These are phyloP conservation scores for Drosophila kohkoa DNA, from an alignment of 1,140 invertebrate species.

Conservation along the genomic window DNA sequence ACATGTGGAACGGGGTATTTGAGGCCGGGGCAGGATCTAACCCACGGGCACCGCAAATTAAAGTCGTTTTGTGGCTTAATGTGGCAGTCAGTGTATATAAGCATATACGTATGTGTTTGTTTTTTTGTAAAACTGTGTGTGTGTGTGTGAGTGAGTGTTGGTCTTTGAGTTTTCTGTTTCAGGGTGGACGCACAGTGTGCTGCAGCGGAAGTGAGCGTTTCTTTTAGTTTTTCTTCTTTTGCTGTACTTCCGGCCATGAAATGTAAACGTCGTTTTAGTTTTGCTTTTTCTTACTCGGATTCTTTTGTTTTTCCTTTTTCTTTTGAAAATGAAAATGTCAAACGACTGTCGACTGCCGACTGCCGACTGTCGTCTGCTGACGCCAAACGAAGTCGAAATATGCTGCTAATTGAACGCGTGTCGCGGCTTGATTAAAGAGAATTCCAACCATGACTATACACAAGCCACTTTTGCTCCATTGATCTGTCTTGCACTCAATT, in stretches of 20 bases:
- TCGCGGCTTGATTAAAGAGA: constrained; percentile 41
- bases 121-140: constrained; percentile 12
- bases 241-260: constrained; percentile 73
- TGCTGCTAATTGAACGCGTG: constrained; percentile 69
- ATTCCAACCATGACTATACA: background rate
- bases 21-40: constrained; percentile 14
- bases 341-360: constrained; percentile 35
- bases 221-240: constrained; percentile 61
- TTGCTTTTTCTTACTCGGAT: constrained; percentile 24
- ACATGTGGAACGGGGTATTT: constrained; percentile 18
- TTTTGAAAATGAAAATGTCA: constrained; percentile 68
- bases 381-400: constrained; percentile 32
- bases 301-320: constrained; percentile 19
- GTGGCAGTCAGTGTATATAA: constrained; percentile 18
- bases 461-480: constrained; percentile 34
- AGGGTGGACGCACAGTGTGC: constrained; percentile 45
- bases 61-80: constrained; percentile 79
- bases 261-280: constrained; percentile 70
- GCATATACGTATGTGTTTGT: constrained; percentile 8
- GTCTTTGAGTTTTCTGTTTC: constrained; percentile 40
- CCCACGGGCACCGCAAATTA: constrained; percentile 71
- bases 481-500: constrained; percentile 51
- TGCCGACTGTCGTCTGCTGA: constrained; percentile 14
- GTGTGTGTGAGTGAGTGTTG: constrained; percentile 20
- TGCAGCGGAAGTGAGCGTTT: constrained; percentile 75